These are phyloP conservation scores for Hippoglossus hippoglossus DNA, from an alignment of 2,797 vertebrate species.

Conservation along the genomic window DNA sequence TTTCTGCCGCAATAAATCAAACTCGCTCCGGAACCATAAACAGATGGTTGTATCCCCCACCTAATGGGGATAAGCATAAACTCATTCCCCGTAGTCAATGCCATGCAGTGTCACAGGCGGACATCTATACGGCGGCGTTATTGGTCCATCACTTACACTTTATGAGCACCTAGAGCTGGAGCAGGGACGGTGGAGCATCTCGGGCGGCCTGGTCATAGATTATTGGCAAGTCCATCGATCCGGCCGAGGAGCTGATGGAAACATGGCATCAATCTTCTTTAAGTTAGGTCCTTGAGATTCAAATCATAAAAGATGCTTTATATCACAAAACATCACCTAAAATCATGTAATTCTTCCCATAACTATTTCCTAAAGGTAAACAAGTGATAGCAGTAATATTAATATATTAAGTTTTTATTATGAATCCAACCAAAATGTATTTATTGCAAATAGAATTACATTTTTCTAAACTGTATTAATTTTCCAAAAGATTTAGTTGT, in stretches of 20 bases:
- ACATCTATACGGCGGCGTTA: slow-evolving; percentile 54
- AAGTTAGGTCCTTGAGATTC: slow-evolving; percentile 27
- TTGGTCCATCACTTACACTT: slow-evolving; percentile 79
- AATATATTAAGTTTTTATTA: not conserved
- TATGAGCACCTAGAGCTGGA: slow-evolving; percentile 65
- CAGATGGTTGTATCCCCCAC: slow-evolving; percentile 23
- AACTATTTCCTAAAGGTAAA: too few species aligned
- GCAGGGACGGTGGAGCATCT: slow-evolving; percentile 36
- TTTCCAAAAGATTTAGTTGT: too few species aligned
- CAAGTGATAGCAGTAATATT: not conserved
- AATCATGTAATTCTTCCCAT: not conserved
- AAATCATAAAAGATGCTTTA: slow-evolving; percentile 6
- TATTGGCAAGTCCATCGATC: slow-evolving; percentile 76
- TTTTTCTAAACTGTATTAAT: too few species aligned
- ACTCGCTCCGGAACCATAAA: slow-evolving; percentile 52
- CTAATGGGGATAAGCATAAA: slow-evolving; percentile 75
- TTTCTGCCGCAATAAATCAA: slow-evolving; percentile 63
- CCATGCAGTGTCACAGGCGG: slow-evolving; percentile 30
- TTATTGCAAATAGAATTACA: too few species aligned
- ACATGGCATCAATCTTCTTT: slow-evolving; percentile 55
- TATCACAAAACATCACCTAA: too few species aligned
- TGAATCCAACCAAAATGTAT: too few species aligned
- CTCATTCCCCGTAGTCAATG: slow-evolving; percentile 61
- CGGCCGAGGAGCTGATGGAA: slow-evolving; percentile 27
- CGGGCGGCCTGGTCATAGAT: slow-evolving; percentile 60